These are phyloP conservation scores for Gallinago paraguaiae DNA, from an alignment of 2,113 vertebrate genomes.

Conservation along the genomic window DNA sequence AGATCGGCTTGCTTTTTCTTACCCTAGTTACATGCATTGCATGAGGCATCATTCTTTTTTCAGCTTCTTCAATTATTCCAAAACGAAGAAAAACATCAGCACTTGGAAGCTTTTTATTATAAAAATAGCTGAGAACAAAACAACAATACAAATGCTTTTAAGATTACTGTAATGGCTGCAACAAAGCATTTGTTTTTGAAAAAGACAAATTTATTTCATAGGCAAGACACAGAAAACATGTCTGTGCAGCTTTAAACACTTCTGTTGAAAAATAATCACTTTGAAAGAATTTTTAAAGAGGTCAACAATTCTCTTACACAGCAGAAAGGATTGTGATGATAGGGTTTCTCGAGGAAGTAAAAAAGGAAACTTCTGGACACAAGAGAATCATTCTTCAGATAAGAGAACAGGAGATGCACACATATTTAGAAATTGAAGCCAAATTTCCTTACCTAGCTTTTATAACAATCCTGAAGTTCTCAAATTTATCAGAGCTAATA, in stretches of 20 bases:
- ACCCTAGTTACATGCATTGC: constrained; percentile 66
- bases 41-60: constrained; percentile 73
- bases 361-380: neutral
- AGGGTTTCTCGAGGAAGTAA: neutral
- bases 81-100: constrained; percentile 77
- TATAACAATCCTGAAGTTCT: constrained; percentile 75
- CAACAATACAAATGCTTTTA: neutral
- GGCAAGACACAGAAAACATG: neutral
- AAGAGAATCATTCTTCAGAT: neutral
- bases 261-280: neutral
- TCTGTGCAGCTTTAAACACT: neutral
- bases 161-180: neutral
- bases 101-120: constrained; percentile 68
- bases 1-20: neutral
- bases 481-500: constrained; percentile 77
- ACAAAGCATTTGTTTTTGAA: neutral
- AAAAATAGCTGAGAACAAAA: constrained; percentile 77
- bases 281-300: neutral
- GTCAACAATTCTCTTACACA: neutral
- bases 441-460: constrained; percentile 75
- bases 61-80: constrained; percentile 69
- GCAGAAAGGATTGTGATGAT: neutral
- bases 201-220: neutral
- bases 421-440: neutral
- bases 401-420: neutral